These are phyloP conservation scores for Probosciger aterrimus DNA, from an alignment of 2,113 vertebrate genomes.

Conservation along the genomic window DNA sequence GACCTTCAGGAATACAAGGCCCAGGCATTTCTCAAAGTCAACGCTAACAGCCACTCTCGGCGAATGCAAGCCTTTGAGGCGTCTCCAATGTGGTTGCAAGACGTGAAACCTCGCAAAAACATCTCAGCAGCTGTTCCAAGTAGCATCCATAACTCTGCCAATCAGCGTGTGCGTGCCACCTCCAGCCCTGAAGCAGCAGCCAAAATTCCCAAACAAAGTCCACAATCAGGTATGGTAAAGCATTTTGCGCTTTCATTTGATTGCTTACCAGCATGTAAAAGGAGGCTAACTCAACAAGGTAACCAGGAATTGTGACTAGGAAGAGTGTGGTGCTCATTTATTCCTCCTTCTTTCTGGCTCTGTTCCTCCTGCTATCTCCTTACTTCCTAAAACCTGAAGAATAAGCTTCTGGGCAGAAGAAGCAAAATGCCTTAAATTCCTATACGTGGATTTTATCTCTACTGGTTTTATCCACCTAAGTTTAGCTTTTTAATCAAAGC, in stretches of 20 bases:
- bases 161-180: conserved; percentile 81
- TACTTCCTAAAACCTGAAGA: background rate
- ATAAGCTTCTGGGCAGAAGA: background rate
- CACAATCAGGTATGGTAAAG: conserved; percentile 88
- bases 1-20: conserved; percentile 93
- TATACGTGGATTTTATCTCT: background rate
- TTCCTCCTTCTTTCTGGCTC: background rate
- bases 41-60: conserved; percentile 80
- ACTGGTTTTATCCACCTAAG: background rate
- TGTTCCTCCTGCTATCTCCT: background rate
- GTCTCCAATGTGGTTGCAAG: conserved; percentile 90
- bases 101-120: conserved; percentile 88
- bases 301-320: conserved; percentile 25
- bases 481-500: background rate
- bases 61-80: conserved; percentile 87
- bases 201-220: conserved; percentile 88
- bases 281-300: conserved; percentile 12
- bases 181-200: conserved; percentile 86
- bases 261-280: conserved; percentile 34
- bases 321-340: background rate
- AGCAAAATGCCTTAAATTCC: background rate
- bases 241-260: conserved; percentile 70
- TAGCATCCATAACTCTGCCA: conserved; percentile 78
- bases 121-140: conserved; percentile 76
- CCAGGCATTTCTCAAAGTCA: conserved; percentile 90